Base-by-base conservation (phyloP, 1,140 invertebrate species). In the Zaprionus nigranus region DNA sequence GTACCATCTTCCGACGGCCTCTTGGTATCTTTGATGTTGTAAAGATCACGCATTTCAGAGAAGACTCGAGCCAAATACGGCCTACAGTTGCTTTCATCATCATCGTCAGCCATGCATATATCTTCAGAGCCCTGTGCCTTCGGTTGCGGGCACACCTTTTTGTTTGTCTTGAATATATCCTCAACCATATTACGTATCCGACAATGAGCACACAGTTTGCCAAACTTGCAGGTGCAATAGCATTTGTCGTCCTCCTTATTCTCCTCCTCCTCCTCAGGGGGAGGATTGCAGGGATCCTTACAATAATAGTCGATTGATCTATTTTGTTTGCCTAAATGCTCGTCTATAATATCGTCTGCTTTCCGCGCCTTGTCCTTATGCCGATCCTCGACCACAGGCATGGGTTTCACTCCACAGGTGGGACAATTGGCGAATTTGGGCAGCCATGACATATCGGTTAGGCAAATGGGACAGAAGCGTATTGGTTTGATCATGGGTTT, bases 51-150 rank as follows among this genome's bases (percentile, higher is more conserved):
- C 1, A 92, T 38, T 13, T 92, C 88, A 0, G 78, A 87, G n/a
- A 92, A 87, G 6, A 92, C 91, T 0, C 76, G 67, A 0, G 74
- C 57, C 26, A 92, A 58, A 59, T 81, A 78, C 2, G 91, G 87
- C 0, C 82, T 76, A 68, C 82, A 78, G 1, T 91, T 64, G 4
- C 51, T 15, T 1, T 34, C 36, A 7, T 72, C 36, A 7, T 72
- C 60, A 0, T 57, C 36, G 0, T 78, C 24, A 11, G 71, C 26
- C 7, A 90, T 17, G 34, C 65, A 64, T 30, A 78, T 81, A 20
- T 90, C 81, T 7, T 92, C 86, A 6, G 60, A 60, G 5, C 70
- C 63, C 3, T 57, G 17, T 1, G 66, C 62, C 12, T 64, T 34
- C 5, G 58, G 75, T 2, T 54, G 49, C 11, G 70, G 40, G 30